A percentile compares a stretch with the other conserved stretches of the same genome.
phyloP scores from a whole-genome alignment of 2,113 vertebrate species.

The Azemiops feae region DNA sequence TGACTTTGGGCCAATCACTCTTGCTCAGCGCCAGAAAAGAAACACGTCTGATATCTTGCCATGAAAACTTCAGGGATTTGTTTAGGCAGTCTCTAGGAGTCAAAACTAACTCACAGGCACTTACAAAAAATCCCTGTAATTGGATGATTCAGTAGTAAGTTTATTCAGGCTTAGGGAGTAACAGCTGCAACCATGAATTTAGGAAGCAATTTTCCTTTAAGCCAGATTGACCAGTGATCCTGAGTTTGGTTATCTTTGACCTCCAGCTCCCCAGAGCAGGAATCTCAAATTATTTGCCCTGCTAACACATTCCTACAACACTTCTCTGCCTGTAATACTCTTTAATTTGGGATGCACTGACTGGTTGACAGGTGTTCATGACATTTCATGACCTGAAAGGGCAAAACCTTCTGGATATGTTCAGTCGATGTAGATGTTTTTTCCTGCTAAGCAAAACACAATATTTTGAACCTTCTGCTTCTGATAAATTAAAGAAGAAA shows the following conservation, averaged over 20 bases:
- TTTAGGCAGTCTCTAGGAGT: not conserved
- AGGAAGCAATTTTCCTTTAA: not conserved
- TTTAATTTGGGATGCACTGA: not conserved
- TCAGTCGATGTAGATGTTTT: conserved; percentile 12
- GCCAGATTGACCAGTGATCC: not conserved
- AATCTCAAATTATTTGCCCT: not conserved
- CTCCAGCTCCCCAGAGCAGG: not conserved
- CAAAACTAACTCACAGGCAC: not conserved
- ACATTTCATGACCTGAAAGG: conserved; percentile 8
- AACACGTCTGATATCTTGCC: not conserved
- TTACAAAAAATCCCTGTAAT: not conserved
- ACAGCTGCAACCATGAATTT: not conserved
- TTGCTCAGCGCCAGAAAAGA: not conserved
- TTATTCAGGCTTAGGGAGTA: not conserved
- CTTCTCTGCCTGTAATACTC: not conserved
- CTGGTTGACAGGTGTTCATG: not conserved
- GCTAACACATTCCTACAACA: not conserved
- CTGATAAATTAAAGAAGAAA: not conserved
- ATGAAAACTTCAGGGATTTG: not conserved
- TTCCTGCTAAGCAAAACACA: conserved; percentile 11
- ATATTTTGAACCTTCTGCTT: not conserved
- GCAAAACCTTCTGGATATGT: not conserved
- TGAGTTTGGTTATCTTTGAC: not conserved
- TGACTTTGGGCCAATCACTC: not conserved
- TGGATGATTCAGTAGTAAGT: not conserved